Conservation (phyloP, 2,888 invertebrate species). For the Platycnemis pennipes region DNA sequence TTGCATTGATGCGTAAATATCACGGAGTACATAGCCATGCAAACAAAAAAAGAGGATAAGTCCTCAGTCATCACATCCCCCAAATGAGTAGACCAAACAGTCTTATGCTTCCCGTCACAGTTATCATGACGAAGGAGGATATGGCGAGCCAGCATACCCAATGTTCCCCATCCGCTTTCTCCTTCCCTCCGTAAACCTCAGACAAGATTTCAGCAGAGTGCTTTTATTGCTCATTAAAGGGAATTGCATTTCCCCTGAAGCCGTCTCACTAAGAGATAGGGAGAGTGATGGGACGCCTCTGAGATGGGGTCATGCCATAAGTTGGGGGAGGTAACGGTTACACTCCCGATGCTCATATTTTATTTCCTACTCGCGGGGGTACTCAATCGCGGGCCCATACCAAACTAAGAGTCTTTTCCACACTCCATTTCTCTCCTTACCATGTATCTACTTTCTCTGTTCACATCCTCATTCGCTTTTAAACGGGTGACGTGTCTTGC, state of each 20-base stretch:
- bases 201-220: slow-evolving; percentile 30
- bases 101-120: no score
- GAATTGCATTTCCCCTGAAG: background rate
- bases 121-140: background rate
- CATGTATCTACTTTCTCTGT: no score
- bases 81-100: no score
- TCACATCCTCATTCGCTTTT: no score
- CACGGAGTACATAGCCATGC: no score
- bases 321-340: background rate
- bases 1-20: no score
- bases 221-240: slow-evolving; percentile 28
- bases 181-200: background rate
- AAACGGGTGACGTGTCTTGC: no score
- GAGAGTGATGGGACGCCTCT: background rate
- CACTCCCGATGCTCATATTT: slow-evolving; percentile 31
- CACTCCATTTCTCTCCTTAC: background rate
- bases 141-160: background rate
- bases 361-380: background rate
- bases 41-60: no score
- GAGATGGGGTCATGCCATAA: background rate
- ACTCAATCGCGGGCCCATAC: background rate
- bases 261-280: background rate
- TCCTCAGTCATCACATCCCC: no score
- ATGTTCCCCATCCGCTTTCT: background rate
- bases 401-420: background rate